Evolutionary conservation across 2,113 vertebrate species (phyloP), one percentile per base, ranked within the genome.

Genomic region (Poeciliopsis retropinna): DNA sequence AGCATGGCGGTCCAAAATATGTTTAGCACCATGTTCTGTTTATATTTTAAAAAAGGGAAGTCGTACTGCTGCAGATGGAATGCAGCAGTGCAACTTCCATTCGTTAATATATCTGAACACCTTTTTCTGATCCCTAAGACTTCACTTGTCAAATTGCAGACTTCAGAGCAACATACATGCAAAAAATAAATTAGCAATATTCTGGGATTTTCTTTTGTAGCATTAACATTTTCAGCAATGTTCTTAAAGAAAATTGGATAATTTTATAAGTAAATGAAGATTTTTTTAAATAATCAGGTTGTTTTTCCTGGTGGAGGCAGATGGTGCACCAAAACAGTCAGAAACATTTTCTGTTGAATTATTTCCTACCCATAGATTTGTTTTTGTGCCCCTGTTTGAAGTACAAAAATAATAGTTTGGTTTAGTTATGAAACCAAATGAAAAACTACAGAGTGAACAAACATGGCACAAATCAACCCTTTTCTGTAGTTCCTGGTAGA

Each of bases 1-100:
- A 34, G 30, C 27, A 47, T 13, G 67, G 25, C 1, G 54, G 54
- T 70, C 4, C 61, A 60, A 75, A 68, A 19, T 12, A 32, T 60
- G 31, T 22, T 44, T 28, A 66, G 6, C 3, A 3, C 27, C 37
- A 62, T 17, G 27, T 75, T 73, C 67, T 29, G 54, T 12, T 25
- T 9, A n/a, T 25, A 30, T 63, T 12, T 19, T 44, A 44, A 54
- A 69, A n/a, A 76, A 7, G 11, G 65, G 60, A 85, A 71, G 77
- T 82, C 25, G 34, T 34, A 8, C 28, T 19, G 64, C 60, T 78
- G 61, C 32, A 32, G 51, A 0, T 0, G 64, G 32, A 78, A 83
- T 79, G 64, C 65, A 75, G 60, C 81, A 71, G 30, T 31, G 3
- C 30, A 4, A 31, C 30, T 31, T 31, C 30, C 31, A 57, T 10